Evolutionary conservation across 2,888 invertebrate species (phyloP).

Genomic region (Ashinkailepas kermadecensis): DNA sequence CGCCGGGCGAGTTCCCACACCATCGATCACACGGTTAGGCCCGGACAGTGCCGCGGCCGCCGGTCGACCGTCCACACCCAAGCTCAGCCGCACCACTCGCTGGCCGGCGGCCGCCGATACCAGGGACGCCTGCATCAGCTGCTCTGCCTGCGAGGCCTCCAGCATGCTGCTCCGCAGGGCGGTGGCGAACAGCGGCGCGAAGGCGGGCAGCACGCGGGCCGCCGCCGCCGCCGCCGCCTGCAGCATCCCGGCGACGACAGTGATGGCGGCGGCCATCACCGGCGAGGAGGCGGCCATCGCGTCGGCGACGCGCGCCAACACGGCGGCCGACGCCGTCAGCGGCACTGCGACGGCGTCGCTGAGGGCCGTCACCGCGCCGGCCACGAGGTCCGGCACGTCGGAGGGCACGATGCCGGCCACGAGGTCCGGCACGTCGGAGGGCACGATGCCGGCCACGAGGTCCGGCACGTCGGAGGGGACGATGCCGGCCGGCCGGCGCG

Average conservation of each 20-base stretch:
- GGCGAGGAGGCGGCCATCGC: not conserved
- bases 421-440: no score
- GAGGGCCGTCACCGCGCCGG: not conserved
- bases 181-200: not conserved
- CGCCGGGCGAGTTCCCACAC: not conserved
- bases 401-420: no score
- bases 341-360: not conserved
- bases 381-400: no score
- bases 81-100: not conserved
- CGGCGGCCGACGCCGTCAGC: not conserved
- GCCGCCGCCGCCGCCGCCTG: not conserved
- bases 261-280: not conserved
- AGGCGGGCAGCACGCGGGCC: not conserved
- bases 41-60: not conserved
- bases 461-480: no score
- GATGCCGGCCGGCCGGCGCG: no score
- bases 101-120: not conserved
- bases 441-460: no score
- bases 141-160: not conserved
- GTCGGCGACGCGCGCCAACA: not conserved
- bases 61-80: not conserved
- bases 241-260: not conserved
- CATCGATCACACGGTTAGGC: not conserved
- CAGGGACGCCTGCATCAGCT: not conserved
- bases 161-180: not conserved